Base-by-base conservation (phyloP, 2,113 vertebrate species). In the Periophthalmodon schlosseri region DNA sequence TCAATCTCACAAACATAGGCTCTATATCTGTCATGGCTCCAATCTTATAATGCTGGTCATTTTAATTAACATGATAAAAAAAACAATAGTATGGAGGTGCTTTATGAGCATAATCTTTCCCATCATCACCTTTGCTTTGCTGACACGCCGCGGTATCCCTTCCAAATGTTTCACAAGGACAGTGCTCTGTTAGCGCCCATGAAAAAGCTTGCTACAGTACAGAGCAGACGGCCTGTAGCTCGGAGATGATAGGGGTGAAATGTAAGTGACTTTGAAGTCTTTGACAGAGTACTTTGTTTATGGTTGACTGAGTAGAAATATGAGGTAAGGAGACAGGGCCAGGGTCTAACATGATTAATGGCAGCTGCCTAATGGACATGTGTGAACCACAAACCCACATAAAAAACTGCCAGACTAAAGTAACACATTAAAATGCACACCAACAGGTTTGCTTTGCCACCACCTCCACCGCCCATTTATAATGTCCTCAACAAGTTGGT, bases 251-350 rank as follows among this genome's bases (percentile, higher is more conserved):
- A 71, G 75, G 83, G 77, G 74, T 82, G 73, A 70, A 81, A 73
- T 83, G 83, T 84, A 88, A 88, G 86, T 89, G 86, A 89, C 89
- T 87, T 90, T 86, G 86, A 86, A 84, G 76, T 83, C 58, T 86
- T 80, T 89, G 72, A 85, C 82, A 80, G 76, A 83, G 78, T 66
- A 65, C 78, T 84, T 85, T 86, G 79, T 86, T 86, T 81, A 78
- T 24, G 54, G 78, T 78, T 81, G 87, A 89, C 78, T 78, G 76
- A 84, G 73, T 81, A 68, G 72, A 84, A 85, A 79, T 81, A 80
- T 67, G 64, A 76, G 73, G 78, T 70, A 72, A 75, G 67, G 73
- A 81, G 73, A 84, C 23, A 8, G 68, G 80, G 79, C 79, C 52
- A 4, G 39, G 71, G 76, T 70, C 64, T 77, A 67, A 67, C 1